Base-by-base conservation (phyloP, 2,797 vertebrate species). In the Uromys caudimaculatus region DNA sequence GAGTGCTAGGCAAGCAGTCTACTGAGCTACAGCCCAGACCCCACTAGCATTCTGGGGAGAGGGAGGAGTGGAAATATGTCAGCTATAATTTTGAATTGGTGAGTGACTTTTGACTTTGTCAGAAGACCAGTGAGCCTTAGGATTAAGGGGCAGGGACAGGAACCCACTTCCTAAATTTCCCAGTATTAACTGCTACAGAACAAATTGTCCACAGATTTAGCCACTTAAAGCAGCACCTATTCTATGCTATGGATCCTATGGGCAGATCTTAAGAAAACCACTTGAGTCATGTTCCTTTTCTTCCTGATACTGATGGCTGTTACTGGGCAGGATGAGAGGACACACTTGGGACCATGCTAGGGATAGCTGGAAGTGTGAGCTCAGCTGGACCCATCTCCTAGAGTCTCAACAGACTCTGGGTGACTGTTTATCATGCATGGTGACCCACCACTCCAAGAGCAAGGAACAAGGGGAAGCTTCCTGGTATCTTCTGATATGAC, bases 31-130 rank as follows among this genome's bases (percentile, higher is more conserved):
- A 84, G 35, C 58, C 16, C 41, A 69, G 84, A 52, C 13, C 35
- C 23, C 38, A 35, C 38, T 13, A 56, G 27, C 38, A 71, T 76
- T 60, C 24, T 41, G 52, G 69, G 41, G 67, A 90, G 19, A 35
- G 21, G n/a, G 16, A 54, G 54, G 54, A 71, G 23, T 54, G 35
- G 23, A 7, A 54, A 29, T 38, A 16, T 89, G 8, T 35, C 58
- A 67, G 35, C 71, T 93, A 94, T 91, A 32, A 41, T 71, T 47
- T 47, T 78, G 38, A 97, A 69, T 69, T 91, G 16, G 35, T 50
- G 35, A 41, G 47, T 71, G 35, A 56, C 86, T 62, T 56, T 35
- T 23, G 5, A 64, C 35, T 56, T 52, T 95, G 90, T 91, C 62
- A 88, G 67, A 91, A 93, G 75, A 89, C 38, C 9, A 7, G 8